A percentile compares a stretch with the other conserved stretches of the same genome.
phyloP scores from a whole-genome alignment of 1,140 invertebrate species.

The Ceratitis capitata region DNA sequence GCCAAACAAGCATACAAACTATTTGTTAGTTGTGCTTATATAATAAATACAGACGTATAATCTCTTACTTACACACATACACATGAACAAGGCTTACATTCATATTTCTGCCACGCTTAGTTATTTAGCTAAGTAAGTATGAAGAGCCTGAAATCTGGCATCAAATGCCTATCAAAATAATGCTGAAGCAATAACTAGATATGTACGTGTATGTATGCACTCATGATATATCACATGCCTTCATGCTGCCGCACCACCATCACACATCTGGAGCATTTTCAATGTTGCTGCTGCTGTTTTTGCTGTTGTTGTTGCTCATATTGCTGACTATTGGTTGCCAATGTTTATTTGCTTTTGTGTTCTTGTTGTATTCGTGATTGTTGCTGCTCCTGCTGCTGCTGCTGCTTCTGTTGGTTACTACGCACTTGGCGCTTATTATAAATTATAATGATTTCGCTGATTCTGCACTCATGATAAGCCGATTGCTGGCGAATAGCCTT shows the following conservation, averaged over 20 bases:
- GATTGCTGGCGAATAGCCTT: not conserved
- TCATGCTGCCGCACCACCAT: too few species aligned
- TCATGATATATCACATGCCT: too few species aligned
- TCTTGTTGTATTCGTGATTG: too few species aligned
- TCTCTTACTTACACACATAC: not conserved
- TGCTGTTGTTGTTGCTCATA: not conserved
- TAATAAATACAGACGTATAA: not conserved
- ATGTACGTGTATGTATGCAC: not conserved
- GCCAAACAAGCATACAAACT: not conserved
- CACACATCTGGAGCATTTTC: not conserved
- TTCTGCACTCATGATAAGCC: conserved; percentile 2
- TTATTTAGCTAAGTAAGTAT: not conserved
- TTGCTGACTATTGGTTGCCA: conserved; percentile 7
- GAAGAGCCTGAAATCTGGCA: not conserved
- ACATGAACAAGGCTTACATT: not conserved
- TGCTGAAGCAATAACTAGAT: conserved; percentile 13
- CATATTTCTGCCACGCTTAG: not conserved
- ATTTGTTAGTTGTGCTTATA: not conserved
- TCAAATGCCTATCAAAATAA: conserved; percentile 29
- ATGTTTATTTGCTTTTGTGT: not conserved
- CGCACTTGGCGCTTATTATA: conserved; percentile 33
- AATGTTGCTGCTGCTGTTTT: not conserved
- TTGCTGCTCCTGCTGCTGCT: not conserved
- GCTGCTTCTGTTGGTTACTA: not conserved
- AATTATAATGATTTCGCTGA: conserved; percentile 36